These are phyloP conservation scores for Acyrthosiphon pisum DNA, from an alignment of 1,140 invertebrate species.

Conservation along the genomic window DNA sequence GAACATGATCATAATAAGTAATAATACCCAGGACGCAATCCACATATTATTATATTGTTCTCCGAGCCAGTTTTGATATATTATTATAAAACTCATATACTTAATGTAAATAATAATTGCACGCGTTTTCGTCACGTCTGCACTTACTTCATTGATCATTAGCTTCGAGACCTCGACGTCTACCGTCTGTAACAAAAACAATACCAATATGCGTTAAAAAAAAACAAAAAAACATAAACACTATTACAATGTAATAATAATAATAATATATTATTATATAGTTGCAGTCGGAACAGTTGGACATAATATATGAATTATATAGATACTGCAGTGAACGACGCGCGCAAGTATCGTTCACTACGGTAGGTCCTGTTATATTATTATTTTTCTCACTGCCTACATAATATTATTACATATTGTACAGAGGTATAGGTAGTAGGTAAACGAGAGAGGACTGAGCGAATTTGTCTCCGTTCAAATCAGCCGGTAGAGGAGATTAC, in stretches of 20 bases:
- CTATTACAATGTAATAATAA: not conserved
- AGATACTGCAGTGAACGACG: not conserved
- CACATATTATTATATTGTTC: not conserved
- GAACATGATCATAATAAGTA: not conserved
- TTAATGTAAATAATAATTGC: slow-evolving; percentile 3
- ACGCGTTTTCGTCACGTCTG: not conserved
- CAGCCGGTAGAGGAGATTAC: not conserved
- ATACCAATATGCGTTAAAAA: slow-evolving; percentile 25
- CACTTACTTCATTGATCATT: slow-evolving; percentile 57
- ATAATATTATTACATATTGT: not conserved
- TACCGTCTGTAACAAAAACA: slow-evolving; percentile 50
- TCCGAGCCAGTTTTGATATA: not conserved
- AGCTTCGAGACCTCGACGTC: slow-evolving; percentile 31
- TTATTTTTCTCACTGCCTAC: not conserved
- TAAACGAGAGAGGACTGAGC: not conserved
- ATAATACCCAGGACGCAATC: not conserved
- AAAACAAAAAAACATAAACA: not conserved
- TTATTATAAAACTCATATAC: not conserved
- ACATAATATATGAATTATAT: not conserved
- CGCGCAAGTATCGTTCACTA: not conserved
- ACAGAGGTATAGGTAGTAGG: too few relatives aligned
- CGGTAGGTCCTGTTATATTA: not conserved
- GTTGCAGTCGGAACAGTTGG: not conserved
- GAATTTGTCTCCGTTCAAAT: not conserved
- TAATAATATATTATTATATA: not conserved